Base-by-base conservation (phyloP, 1,140 invertebrate species). In the Philotrypesis tridentata region DNA sequence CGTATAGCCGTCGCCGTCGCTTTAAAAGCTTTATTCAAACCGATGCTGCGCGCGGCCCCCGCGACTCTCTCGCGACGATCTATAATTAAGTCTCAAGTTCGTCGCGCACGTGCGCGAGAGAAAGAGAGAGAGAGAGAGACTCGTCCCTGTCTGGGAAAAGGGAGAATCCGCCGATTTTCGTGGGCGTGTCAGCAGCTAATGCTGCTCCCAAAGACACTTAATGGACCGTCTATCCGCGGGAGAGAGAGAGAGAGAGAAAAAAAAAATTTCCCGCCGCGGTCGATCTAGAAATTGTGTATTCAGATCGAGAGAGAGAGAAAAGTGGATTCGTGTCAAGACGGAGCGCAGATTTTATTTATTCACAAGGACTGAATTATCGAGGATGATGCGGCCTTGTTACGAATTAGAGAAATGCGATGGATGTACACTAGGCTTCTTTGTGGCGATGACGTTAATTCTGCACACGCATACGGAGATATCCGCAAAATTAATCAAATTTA, bases 21-120 rank as follows among this genome's bases (percentile, higher is more conserved):
- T 63, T 75, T 37, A 37, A 61, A 75, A 75, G 55, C 9, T 75
- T 75, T 40, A 75, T 75, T 61, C 55, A 40, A 75, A 75, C 27
- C 31, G 17, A 48, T 33, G 72, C 8, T n/a, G n/a, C n/a, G n/a
- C n/a, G n/a, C n/a, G n/a, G n/a, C n/a, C n/a, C n/a, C n/a, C n/a
- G 27, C 40, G 48, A 17, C 48, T 2, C 48, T 17, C 48, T 17
- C 4, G n/a, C n/a, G n/a, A n/a, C 70, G 21, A 75, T 37, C 55
- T 75, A 75, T 75, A 75, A 75, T 75, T 75, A 75, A 75, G 29
- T 63, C 29, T 63, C 73, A 63, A 75, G 73, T 63, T 75, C 55
- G 60, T 55, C n/a, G 71, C n/a, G 21, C 71, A 17, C 0, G 60
- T 17, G 43, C 43, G 48, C 14, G 23, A 17, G 11, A n/a, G n/a